Conservation (phyloP, 1,140 invertebrate species). For the Armadillidium nasatum region DNA sequence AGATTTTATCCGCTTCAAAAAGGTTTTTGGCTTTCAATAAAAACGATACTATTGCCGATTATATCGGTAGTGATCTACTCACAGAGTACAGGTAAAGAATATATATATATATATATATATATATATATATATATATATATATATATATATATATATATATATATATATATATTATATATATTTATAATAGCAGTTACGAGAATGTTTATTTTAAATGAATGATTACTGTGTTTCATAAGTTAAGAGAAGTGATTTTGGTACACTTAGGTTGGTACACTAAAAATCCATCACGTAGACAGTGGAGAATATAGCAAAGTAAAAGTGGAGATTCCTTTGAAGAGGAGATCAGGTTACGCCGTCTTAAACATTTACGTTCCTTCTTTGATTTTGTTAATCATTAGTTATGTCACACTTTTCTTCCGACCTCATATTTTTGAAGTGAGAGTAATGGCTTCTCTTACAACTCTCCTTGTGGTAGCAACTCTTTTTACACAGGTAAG, state of each 20-base stretch:
- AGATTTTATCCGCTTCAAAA: constrained; percentile 17
- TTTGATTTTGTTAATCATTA: constrained; percentile 10
- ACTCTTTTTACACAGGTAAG: constrained; percentile 14
- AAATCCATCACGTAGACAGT: not conserved
- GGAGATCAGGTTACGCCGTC: constrained; percentile 13
- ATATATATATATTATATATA: too few species aligned
- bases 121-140: too few species aligned
- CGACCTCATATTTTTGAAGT: constrained; percentile 14
- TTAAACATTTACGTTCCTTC: constrained; percentile 21
- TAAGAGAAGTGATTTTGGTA: too few species aligned
- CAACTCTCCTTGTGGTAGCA: constrained; percentile 13
- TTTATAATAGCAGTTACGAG: too few species aligned
- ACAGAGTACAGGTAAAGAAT: constrained; percentile 21
- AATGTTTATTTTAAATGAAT: too few species aligned
- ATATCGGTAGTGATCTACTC: constrained; percentile 19
- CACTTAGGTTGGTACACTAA: too few species aligned
- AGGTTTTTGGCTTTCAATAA: constrained; percentile 3
- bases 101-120: too few species aligned
- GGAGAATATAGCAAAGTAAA: not conserved
- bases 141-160: too few species aligned
- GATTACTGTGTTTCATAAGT: too few species aligned
- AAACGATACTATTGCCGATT: not conserved
- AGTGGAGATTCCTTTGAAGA: not conserved
- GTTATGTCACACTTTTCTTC: constrained; percentile 25
- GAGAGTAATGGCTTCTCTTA: constrained; percentile 24